Base-by-base conservation (phyloP, 64 coral and sea anemone genomes). In the Stichodactyla mertensii region DNA sequence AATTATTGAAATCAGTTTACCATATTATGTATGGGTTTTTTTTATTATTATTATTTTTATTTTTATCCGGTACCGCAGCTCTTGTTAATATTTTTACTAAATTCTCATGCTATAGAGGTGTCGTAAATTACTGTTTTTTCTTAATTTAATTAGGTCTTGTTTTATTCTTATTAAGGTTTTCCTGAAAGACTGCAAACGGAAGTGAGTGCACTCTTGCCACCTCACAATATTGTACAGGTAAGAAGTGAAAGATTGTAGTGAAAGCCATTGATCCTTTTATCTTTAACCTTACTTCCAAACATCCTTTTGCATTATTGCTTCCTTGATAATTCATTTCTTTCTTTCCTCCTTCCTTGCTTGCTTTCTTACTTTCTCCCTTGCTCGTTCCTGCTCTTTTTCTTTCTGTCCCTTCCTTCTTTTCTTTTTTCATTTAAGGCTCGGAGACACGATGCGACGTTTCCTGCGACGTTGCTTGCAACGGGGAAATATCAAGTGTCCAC, bases 111-210 rank as follows among this genome's bases (percentile, higher is more conserved):
- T 64, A 16, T 64, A 16, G 10, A 12, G 56, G 77, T 53, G 57
- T 86, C 22, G 16, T 64, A 57, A 20, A 4, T 59, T 59, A 59
- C 9, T 22, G 62, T 66, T n/a, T n/a, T 66, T 18, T 20, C 22
- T 22, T 5, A n/a, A 66, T 1, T 66, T n/a, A 66, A 66, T 66
- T n/a, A n/a, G 9, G 18, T 22, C 18, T 62, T 23, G 22, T 31
- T 74, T 10, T 36, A 10, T 74, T 74, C 69, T 74, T 9, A 4
- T 82, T 11, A 16, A 95, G 93, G 93, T 13, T 91, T 95, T 36
- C 87, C 93, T 7, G 93, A 95, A 61, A 87, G 89, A 36, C 87
- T 95, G 7, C 93, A 95, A 55, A 78, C 84, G 5, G 93, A 95
- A 87, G 87, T 95, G 19, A 88, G 84, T 57, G 57, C 87, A 78